Conservation (phyloP, 2,888 invertebrate genomes). For the Oligia strigilis region DNA sequence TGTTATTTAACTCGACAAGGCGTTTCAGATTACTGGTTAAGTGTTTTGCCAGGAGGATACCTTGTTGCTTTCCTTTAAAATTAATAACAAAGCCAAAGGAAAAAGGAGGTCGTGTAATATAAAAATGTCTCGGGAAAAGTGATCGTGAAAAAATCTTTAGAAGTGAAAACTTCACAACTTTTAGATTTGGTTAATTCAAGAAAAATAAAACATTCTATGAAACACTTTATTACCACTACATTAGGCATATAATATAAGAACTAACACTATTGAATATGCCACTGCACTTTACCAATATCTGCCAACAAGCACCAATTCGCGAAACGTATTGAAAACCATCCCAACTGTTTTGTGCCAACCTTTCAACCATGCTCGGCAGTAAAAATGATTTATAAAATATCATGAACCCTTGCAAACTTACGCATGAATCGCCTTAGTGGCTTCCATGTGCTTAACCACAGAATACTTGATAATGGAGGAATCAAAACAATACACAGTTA, state of each 20-base stretch:
- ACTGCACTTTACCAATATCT: background rate
- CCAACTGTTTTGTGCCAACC: background rate
- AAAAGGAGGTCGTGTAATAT: background rate
- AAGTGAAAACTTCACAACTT: too few relatives aligned
- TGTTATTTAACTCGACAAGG: slow-evolving; percentile 27
- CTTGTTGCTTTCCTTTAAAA: background rate
- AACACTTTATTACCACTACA: background rate
- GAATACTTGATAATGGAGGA: background rate
- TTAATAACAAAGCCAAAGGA: background rate
- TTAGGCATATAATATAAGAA: background rate
- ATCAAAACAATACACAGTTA: background rate
- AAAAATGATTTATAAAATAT: background rate
- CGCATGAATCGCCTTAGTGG: slow-evolving; percentile 17
- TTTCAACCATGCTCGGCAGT: background rate
- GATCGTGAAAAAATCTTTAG: background rate
- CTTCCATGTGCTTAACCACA: background rate
- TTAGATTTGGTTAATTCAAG: background rate
- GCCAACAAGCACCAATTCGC: background rate
- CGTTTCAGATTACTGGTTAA: slow-evolving; percentile 20
- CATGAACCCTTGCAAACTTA: slow-evolving; percentile 2
- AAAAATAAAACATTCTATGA: background rate
- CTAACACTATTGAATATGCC: background rate
- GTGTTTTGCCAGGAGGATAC: slow-evolving; percentile 2
- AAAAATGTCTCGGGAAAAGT: background rate
- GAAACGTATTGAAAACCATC: background rate